Evolutionary conservation across 2,797 vertebrate species (phyloP).

Genomic region (Acestrorhynchus altus): DNA sequence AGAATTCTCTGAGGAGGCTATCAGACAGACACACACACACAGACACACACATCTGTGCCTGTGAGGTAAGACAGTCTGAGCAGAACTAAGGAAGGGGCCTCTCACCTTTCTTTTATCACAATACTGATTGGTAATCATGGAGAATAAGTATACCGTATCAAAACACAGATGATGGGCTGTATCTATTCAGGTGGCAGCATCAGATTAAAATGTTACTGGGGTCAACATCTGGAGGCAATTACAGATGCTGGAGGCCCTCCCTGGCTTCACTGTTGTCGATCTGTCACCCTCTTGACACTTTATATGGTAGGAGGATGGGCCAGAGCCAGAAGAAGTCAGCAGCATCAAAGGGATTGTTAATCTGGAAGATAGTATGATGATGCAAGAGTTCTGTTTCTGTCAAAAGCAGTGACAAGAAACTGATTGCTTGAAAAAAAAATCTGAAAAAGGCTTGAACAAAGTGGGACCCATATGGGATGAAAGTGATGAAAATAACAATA

Average conservation of each 20-base stretch:
- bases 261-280: constrained; percentile 41
- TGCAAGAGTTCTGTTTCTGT: neutral
- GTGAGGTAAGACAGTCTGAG: constrained; percentile 32
- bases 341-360: neutral
- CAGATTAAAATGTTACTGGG: constrained; percentile 65
- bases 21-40: constrained; percentile 22
- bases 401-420: constrained; percentile 11
- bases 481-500: neutral
- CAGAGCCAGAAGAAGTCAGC: neutral
- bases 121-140: constrained; percentile 13
- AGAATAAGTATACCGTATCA: too few relatives aligned
- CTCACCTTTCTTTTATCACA: neutral
- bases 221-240: constrained; percentile 73
- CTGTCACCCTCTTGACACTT: neutral
- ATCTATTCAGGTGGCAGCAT: constrained; percentile 47
- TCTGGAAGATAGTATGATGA: neutral
- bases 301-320: neutral
- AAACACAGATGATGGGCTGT: too few relatives aligned
- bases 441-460: neutral
- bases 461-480: neutral
- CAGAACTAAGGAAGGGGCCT: constrained; percentile 12
- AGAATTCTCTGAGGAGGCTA: constrained; percentile 17
- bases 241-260: constrained; percentile 41
- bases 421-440: constrained; percentile 2
- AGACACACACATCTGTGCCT: constrained; percentile 43